Evolutionary conservation across 2,113 vertebrate species (phyloP).

Genomic region (Xenopus borealis): DNA sequence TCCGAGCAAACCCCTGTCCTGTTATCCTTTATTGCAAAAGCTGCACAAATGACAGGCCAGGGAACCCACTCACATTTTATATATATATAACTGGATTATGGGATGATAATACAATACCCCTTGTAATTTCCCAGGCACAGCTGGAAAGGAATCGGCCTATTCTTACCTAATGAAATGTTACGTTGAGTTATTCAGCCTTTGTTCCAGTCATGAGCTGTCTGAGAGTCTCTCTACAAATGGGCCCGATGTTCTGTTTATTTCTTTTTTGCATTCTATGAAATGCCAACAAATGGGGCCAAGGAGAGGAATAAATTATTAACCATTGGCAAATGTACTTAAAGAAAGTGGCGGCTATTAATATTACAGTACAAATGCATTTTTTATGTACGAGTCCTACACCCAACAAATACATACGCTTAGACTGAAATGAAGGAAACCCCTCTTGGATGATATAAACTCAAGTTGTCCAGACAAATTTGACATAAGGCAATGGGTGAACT

Average conservation of each 20-base stretch:
- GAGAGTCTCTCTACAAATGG: too few species aligned
- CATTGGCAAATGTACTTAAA: constrained; percentile 11
- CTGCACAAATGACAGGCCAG: constrained; percentile 66
- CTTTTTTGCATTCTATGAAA: background rate
- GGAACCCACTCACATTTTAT: constrained; percentile 58
- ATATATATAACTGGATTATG: too few species aligned
- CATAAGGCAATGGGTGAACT: background rate
- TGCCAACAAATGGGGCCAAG: background rate
- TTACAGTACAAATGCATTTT: constrained; percentile 27
- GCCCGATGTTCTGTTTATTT: background rate
- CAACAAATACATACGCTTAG: background rate
- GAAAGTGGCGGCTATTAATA: constrained; percentile 6
- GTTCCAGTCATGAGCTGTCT: background rate
- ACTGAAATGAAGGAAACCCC: background rate
- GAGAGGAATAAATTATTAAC: constrained; percentile 9
- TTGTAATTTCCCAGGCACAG: constrained; percentile 59
- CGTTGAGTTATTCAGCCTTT: constrained; percentile 60
- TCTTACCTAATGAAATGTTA: constrained; percentile 75
- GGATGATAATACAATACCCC: too few species aligned
- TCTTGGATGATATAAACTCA: background rate
- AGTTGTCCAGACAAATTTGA: background rate
- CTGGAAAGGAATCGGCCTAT: constrained; percentile 52
- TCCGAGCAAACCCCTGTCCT: constrained; percentile 70
- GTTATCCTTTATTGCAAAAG: constrained; percentile 60
- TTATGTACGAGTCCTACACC: constrained; percentile 1